Conservation (phyloP, 2,797 vertebrate species). For the Eupleurogrammus muticus region DNA sequence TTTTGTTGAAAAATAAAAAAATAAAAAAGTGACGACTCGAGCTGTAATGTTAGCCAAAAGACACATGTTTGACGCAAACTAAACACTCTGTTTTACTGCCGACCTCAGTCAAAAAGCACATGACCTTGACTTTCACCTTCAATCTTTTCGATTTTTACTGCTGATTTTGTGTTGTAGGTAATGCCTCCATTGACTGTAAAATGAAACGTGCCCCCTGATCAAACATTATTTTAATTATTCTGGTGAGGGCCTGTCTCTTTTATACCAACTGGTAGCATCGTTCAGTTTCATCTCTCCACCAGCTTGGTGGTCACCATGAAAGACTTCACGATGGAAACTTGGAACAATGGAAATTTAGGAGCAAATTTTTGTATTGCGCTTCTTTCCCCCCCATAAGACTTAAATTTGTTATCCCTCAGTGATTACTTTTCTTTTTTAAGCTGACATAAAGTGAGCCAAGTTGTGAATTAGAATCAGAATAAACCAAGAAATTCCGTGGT, state of each 20-base stretch:
- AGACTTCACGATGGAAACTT: neutral
- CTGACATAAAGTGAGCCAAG: neutral
- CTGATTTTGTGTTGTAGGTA: too few species aligned
- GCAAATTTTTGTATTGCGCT: neutral
- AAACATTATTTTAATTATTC: neutral
- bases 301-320: neutral
- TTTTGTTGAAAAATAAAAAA: too few species aligned
- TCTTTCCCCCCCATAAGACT: slow-evolving; percentile 1
- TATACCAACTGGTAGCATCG: neutral
- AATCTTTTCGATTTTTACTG: too few species aligned
- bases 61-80: too few species aligned
- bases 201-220: neutral
- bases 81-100: too few species aligned
- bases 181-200: too few species aligned
- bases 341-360: slow-evolving; percentile 6
- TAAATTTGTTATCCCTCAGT: neutral
- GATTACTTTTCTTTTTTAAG: neutral
- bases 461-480: neutral
- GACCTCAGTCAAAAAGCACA: too few species aligned
- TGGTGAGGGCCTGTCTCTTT: neutral
- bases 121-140: too few species aligned
- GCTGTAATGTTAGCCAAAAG: too few species aligned
- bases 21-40: too few species aligned
- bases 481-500: neutral
- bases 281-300: neutral